Base-by-base conservation (phyloP, 1,140 invertebrate genomes). In the Bombus waltoni region DNA sequence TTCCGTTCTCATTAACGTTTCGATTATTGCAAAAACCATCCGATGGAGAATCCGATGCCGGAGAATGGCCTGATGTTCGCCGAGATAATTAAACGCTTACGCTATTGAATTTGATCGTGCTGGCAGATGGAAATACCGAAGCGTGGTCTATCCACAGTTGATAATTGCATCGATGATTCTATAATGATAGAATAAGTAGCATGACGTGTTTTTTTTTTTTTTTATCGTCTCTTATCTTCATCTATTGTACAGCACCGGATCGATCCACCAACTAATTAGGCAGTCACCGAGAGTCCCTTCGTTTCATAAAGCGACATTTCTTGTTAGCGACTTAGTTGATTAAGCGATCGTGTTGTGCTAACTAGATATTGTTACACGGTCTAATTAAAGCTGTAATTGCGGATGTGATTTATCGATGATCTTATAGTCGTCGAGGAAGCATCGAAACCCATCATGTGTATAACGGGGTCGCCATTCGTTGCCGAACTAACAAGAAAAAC, bases 151-250 rank as follows among this genome's bases (percentile, higher is more conserved):
- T 68, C 68, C 25, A n/a, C 28, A 40, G 28, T 11, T 62, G 68
- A 59, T 81, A 81, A 81, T 81, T 81, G 53, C 80, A 62, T 81
- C 70, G 22, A 81, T 74, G 59, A 47, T 81, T 74, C 80, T 65
- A 42, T 74, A 28, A 42, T 5, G 53, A 25, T 15, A 72, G 53
- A 81, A 68, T 35, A 25, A 83, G 47, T 40, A 57, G 62, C 18
- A 5, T 28, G n/a, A 53, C 18, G 44, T 35, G 73, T 47, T 53
- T 32, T 53, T 32, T 74, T 47, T 53, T 32, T 53, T 32, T 74
- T 53, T 74, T 32, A 10, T 25, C 25, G 28, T 18, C 2, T 42
- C 71, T 44, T 44, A 44, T 74, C 72, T 74, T 74, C 42, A 32
- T 74, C 42, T 11, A 47, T 74, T n/a, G 53, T 44, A 13, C 40